Conservation (phyloP, 2,888 invertebrate species). For the Hyalella azteca region DNA sequence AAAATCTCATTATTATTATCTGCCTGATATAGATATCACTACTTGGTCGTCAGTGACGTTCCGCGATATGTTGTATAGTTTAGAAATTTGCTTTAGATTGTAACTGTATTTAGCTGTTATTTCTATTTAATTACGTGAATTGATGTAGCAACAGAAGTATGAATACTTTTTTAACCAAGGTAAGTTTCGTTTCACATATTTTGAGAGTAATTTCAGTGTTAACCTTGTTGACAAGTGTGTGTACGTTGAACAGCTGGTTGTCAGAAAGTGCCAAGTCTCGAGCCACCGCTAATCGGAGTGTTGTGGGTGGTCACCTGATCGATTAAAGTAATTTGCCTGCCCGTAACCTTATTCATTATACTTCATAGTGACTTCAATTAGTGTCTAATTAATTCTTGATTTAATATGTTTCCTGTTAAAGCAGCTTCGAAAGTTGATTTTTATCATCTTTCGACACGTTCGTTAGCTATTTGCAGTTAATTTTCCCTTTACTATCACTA, state of each 20-base stretch:
- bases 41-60: slow-evolving; percentile 32
- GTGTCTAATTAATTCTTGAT: too few relatives aligned
- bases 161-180: not conserved
- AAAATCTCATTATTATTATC: slow-evolving; percentile 3
- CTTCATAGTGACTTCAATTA: too few relatives aligned
- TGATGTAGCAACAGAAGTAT: not conserved
- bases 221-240: slow-evolving; percentile 19
- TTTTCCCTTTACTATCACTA: too few relatives aligned
- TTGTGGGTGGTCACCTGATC: slow-evolving; percentile 35
- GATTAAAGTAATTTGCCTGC: not conserved
- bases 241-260: slow-evolving; percentile 32
- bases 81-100: slow-evolving; percentile 36
- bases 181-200: not conserved
- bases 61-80: slow-evolving; percentile 37
- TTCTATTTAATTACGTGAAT: slow-evolving; percentile 7
- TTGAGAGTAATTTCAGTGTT: not conserved
- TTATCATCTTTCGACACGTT: too few relatives aligned
- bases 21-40: slow-evolving; percentile 25
- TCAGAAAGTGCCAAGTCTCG: slow-evolving; percentile 29
- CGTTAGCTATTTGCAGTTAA: too few relatives aligned
- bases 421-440: too few relatives aligned
- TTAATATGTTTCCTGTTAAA: too few relatives aligned
- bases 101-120: slow-evolving; percentile 37
- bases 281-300: slow-evolving; percentile 18
- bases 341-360: too few relatives aligned